Conservation (phyloP, 2,113 vertebrate genomes). For the Lepus europaeus region DNA sequence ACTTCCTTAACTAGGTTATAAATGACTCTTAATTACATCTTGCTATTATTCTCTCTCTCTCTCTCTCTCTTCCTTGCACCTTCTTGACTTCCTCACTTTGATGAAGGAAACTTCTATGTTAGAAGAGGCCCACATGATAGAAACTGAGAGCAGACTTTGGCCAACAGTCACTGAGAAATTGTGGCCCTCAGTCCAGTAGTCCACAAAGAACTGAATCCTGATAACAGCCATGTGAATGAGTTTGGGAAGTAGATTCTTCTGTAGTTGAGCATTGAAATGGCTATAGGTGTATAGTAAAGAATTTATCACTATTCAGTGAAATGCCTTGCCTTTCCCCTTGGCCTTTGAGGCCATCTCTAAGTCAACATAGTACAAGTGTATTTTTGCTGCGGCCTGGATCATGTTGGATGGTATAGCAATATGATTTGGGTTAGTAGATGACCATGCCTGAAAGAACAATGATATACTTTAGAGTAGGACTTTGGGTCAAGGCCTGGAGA, state of each 20-base stretch:
- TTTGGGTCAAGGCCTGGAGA: neutral
- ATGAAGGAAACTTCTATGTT: neutral
- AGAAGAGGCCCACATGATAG: neutral
- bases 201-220: neutral
- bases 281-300: neutral
- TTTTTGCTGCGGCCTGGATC: neutral
- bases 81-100: constrained; percentile 1
- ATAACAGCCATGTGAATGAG: neutral
- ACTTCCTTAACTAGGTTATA: constrained; percentile 9
- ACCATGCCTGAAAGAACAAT: neutral
- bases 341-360: neutral
- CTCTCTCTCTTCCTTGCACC: neutral
- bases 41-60: neutral
- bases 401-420: neutral
- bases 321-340: neutral
- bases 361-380: neutral
- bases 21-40: neutral
- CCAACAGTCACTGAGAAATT: neutral
- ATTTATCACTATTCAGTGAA: neutral
- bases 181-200: neutral
- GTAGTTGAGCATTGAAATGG: neutral
- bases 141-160: neutral
- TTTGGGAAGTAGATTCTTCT: neutral
- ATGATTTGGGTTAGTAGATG: neutral
- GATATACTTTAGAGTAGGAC: neutral